phyloP scores from a whole-genome alignment of 2,888 invertebrate species.

The Caprella mutica region DNA sequence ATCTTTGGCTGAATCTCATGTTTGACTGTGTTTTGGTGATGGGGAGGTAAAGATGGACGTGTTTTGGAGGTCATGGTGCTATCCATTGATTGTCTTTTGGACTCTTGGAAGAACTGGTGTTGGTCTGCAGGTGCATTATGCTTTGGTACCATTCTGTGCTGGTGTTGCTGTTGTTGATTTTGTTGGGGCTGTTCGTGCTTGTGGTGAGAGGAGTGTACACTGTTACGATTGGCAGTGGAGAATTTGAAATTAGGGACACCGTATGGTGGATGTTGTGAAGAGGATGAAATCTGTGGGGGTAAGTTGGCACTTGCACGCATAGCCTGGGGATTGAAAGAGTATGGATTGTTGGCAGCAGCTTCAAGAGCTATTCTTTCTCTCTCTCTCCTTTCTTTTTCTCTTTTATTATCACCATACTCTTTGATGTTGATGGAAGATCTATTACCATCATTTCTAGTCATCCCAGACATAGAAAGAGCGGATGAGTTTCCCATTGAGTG shows the following conservation, averaged over 20 bases:
- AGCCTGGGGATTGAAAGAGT: too few relatives aligned
- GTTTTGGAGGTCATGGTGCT: constrained; percentile 1
- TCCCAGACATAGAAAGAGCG: background rate
- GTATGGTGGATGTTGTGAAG: background rate
- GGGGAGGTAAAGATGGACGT: background rate
- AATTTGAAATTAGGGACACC: background rate
- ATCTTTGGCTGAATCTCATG: background rate
- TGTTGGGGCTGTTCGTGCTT: background rate
- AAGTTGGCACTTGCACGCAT: too few relatives aligned
- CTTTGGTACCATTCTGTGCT: background rate
- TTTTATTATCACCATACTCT: too few relatives aligned
- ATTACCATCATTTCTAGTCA: background rate
- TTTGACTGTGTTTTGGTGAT: background rate
- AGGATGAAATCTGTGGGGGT: background rate
- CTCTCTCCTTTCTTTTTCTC: too few relatives aligned
- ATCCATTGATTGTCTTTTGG: background rate
- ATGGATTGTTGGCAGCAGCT: too few relatives aligned
- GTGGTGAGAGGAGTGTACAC: background rate
- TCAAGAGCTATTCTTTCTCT: too few relatives aligned
- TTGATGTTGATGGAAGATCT: too few relatives aligned
- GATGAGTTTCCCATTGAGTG: background rate
- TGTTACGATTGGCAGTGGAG: background rate
- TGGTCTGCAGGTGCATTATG: background rate
- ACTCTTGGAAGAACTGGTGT: constrained; percentile 8
- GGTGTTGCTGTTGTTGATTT: background rate